Conservation (phyloP, 2,113 vertebrate genomes). For the Lanius collurio region DNA sequence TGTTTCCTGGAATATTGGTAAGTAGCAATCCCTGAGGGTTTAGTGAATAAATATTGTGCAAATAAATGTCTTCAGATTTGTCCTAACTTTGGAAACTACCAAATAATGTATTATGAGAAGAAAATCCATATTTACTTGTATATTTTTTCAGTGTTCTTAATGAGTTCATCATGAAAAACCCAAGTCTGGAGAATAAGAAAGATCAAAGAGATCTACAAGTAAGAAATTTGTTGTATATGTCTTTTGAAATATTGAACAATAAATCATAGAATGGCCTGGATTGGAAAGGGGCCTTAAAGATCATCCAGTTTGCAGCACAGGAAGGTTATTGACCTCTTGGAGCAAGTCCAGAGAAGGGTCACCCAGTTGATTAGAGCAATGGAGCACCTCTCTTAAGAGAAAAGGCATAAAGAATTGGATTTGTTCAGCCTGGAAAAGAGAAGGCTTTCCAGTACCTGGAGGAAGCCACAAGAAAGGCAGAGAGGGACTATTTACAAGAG, state of each 20-base stretch:
- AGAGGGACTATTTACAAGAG: not conserved
- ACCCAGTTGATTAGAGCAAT: not conserved
- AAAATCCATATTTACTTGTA: not conserved
- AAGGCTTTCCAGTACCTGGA: not conserved
- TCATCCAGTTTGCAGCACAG: not conserved
- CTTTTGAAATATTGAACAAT: not conserved
- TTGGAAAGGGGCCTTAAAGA: not conserved
- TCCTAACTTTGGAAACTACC: not conserved
- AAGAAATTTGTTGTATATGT: not conserved
- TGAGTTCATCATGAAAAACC: constrained; percentile 99
- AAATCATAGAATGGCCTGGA: not conserved
- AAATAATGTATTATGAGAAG: not conserved
- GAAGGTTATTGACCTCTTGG: not conserved
- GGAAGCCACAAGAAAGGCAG: not conserved
- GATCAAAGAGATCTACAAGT: constrained; percentile 98
- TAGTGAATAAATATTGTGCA: not conserved
- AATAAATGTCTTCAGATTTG: not conserved
- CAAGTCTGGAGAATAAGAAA: constrained; percentile 96
- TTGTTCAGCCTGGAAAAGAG: not conserved
- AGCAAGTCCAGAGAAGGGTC: not conserved
- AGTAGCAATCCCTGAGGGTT: not conserved
- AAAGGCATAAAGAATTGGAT: not conserved
- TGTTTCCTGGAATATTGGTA: not conserved
- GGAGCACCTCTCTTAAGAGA: not conserved
- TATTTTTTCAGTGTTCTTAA: constrained; percentile 86